Conservation (phyloP, 2,113 vertebrate genomes). For the Mus spicilegus region DNA sequence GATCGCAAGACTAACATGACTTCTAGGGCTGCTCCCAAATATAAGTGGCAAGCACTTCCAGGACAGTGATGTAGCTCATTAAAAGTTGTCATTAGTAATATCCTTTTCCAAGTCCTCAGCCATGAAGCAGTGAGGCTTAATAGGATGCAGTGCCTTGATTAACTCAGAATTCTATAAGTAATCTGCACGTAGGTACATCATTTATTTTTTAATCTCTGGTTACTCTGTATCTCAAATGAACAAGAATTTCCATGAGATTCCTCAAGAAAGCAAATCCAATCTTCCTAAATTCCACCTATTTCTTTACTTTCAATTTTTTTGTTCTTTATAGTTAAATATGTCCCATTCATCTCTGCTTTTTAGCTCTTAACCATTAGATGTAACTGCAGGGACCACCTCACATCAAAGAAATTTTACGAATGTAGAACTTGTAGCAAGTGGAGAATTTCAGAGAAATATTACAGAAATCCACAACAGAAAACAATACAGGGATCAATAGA, state of each 20-base stretch:
- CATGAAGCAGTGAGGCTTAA: no score
- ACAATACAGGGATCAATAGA: not conserved
- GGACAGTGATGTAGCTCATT: not conserved
- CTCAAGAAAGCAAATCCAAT: not conserved
- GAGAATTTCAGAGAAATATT: not conserved
- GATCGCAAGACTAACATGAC: not conserved
- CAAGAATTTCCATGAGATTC: not conserved
- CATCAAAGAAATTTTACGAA: not conserved
- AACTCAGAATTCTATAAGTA: not conserved
- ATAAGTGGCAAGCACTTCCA: not conserved
- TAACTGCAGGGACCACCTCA: not conserved
- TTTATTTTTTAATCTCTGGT: not conserved
- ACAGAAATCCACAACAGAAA: not conserved
- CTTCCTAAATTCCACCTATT: not conserved
- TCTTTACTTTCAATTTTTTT: not conserved
- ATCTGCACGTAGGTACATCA: not conserved
- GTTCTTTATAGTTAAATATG: not conserved
- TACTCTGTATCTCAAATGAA: not conserved
- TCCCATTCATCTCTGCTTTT: not conserved
- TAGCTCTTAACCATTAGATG: not conserved
- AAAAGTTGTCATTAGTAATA: not conserved
- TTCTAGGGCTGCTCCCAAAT: not conserved
- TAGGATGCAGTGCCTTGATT: not conserved
- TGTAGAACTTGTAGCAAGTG: not conserved
- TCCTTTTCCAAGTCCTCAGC: not conserved